Base-by-base conservation (phyloP, 1,140 invertebrate genomes). In the Trypoxylus dichotomus region DNA sequence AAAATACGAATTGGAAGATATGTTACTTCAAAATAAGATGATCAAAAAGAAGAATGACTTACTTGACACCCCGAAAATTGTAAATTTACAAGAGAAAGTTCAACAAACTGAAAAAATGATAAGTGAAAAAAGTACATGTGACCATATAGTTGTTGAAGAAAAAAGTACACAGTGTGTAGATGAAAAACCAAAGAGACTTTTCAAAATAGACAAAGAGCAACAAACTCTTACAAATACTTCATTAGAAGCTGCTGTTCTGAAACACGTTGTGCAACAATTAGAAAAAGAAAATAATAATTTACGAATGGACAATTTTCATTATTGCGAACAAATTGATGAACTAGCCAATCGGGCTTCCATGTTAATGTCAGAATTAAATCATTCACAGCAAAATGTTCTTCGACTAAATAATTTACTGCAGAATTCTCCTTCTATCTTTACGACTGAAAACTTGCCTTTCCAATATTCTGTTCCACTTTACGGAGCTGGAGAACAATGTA, bases 401-500 rank as follows among this genome's bases (percentile, higher is more conserved):
- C 21, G 75, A 29, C 32, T 76, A 63, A 68, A 63, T 42, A 19
- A 29, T 27, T 24, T 63, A n/a, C 21, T 68, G 27, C 54, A 60
- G n/a, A 68, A 37, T 41, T n/a, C 75, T 0, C 15, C 41, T 21
- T 21, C 21, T 7, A 13, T 54, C 1, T 43, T 37, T 27, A 27
- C 24, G 1, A 5, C 1, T 10, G 58, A 21, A 42, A 63, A 47
- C 71, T 0, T 43, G 19, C n/a, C 27, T 27, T 5, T 72, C 25
- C 43, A 58, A 32, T 6, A 68, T 74, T 54, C 47, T 15, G 58
- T 54, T 41, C 60, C 24, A 15, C 76, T 13, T 43, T 72, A 29
- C 42, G 78, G 76, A 21, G 78, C 71, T 47, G 78, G 78, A 41
- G 78, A 79, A 77, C 76, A 79, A 79, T 76, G 78, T 79, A 42